Evolutionary conservation across 2,797 vertebrate species (phyloP).

Genomic region (Nyctibius grandis): DNA sequence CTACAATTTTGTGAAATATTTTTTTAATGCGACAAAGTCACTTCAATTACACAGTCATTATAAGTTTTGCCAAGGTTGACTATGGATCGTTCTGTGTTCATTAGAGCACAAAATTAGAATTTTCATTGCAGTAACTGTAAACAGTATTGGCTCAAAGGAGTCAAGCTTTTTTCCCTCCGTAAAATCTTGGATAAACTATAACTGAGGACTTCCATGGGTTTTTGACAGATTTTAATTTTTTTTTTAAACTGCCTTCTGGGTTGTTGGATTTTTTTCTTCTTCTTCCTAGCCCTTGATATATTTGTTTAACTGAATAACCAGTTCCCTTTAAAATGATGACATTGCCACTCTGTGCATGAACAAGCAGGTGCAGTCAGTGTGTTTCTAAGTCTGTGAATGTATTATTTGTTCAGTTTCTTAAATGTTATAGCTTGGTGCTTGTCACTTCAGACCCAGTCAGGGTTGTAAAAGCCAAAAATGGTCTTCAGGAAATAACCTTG

Average conservation of each 20-base stretch:
- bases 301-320: slow-evolving; percentile 51
- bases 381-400: slow-evolving; percentile 39
- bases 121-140: slow-evolving; percentile 78
- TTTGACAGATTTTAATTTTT: slow-evolving; percentile 50
- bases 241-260: slow-evolving; percentile 13
- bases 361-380: slow-evolving; percentile 5
- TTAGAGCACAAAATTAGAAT: slow-evolving; percentile 85
- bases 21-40: slow-evolving; percentile 72
- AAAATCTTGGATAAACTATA: slow-evolving; percentile 68
- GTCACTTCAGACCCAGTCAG: slow-evolving; percentile 54
- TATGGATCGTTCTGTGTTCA: slow-evolving; percentile 80
- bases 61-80: slow-evolving; percentile 77
- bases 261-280: neutral
- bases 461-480: slow-evolving; percentile 50
- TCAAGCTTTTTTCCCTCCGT: slow-evolving; percentile 59
- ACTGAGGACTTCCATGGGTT: slow-evolving; percentile 38
- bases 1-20: slow-evolving; percentile 61
- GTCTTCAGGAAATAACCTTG: neutral
- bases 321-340: slow-evolving; percentile 34
- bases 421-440: slow-evolving; percentile 45
- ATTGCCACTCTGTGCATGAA: neutral
- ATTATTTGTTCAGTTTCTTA: slow-evolving; percentile 54
- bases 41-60: slow-evolving; percentile 78
- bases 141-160: slow-evolving; percentile 70
- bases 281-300: neutral